These are phyloP conservation scores for Sphyrna mokarran DNA, from an alignment of 2,113 vertebrate species.

Conservation along the genomic window DNA sequence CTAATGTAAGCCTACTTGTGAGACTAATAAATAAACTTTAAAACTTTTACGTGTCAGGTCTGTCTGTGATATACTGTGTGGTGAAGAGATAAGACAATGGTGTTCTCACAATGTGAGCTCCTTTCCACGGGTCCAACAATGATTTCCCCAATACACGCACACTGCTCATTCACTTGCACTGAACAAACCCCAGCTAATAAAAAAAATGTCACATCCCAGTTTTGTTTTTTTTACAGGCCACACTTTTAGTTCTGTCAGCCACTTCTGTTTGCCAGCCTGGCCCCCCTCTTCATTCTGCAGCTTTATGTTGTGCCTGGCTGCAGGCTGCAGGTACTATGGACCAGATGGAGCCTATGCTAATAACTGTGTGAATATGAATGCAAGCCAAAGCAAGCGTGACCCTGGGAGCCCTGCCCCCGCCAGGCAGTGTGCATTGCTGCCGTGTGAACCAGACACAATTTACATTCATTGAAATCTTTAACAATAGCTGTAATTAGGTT, in stretches of 20 bases:
- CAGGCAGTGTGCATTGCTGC: slow-evolving; percentile 48
- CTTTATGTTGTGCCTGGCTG: background rate
- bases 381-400: slow-evolving; percentile 53
- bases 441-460: slow-evolving; percentile 43
- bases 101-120: background rate
- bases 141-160: background rate
- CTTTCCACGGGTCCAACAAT: background rate
- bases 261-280: slow-evolving; percentile 8
- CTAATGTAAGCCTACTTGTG: too few relatives aligned
- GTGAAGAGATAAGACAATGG: background rate
- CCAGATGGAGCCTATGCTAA: slow-evolving; percentile 64
- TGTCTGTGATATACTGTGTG: background rate
- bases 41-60: background rate
- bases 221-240: slow-evolving; percentile 13
- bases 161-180: background rate
- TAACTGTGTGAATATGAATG: slow-evolving; percentile 58
- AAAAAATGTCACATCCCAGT: background rate
- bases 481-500: slow-evolving; percentile 43
- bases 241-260: slow-evolving; percentile 15
- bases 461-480: slow-evolving; percentile 39
- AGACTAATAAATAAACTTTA: too few relatives aligned
- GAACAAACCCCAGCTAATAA: background rate
- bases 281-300: slow-evolving; percentile 6
- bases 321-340: slow-evolving; percentile 42
- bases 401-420: slow-evolving; percentile 43